Percentiles rank a stretch among this genome's conserved stretches.
Evolutionary conservation across 2,888 invertebrate species (phyloP).

Genomic region (Nomada flava): DNA sequence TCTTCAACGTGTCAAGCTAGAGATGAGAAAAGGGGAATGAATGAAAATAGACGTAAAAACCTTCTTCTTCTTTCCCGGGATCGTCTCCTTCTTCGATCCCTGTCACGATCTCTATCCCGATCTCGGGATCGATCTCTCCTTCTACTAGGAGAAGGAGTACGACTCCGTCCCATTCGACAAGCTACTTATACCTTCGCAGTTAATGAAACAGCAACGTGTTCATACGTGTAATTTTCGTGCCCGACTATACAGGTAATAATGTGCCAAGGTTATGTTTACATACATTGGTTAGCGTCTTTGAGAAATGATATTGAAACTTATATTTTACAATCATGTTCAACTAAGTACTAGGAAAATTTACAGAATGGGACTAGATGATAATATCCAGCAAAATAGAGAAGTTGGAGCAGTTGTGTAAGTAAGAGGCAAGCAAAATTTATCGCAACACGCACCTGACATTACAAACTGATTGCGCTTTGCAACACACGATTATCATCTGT

Average conservation of each 20-base stretch:
- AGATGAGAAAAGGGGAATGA: background rate
- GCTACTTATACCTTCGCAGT: background rate
- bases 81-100: conserved; percentile 84
- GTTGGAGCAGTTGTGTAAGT: too few species aligned
- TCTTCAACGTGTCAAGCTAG: background rate
- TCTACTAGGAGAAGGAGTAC: conserved; percentile 85
- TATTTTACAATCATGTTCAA: background rate
- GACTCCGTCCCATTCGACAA: conserved; percentile 85
- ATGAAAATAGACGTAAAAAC: conserved; percentile 65
- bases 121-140: conserved; percentile 85
- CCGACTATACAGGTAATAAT: background rate
- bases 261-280: conserved; percentile 38
- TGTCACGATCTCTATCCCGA: conserved; percentile 82
- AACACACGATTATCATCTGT: too few species aligned
- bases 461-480: too few species aligned
- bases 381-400: background rate
- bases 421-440: too few species aligned
- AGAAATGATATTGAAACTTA: background rate
- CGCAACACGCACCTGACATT: background rate
- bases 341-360: background rate
- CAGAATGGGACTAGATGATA: background rate
- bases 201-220: conserved; percentile 1
- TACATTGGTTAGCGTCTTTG: background rate
- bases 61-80: conserved; percentile 83
- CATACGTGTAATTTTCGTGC: background rate